A percentile compares a stretch with the other conserved stretches of the same genome.
Evolutionary conservation across 2,797 vertebrate species (phyloP).

Genomic region (Harpagifer antarcticus): DNA sequence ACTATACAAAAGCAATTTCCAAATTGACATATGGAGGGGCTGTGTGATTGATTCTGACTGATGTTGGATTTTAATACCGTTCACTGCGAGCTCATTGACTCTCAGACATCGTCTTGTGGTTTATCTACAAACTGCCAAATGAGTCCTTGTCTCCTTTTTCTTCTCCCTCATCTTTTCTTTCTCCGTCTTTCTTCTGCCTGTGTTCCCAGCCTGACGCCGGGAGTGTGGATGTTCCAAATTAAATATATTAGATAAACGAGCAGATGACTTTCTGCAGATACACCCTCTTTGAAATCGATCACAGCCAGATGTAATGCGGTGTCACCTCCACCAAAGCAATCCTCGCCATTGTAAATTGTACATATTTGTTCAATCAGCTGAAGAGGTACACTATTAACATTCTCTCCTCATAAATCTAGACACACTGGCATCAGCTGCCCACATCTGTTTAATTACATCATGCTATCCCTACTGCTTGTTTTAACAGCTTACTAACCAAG

Average conservation of each 20-base stretch:
- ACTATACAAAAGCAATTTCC: constrained; percentile 85
- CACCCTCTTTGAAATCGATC: constrained; percentile 47
- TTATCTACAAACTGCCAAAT: constrained; percentile 81
- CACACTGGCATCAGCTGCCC: constrained; percentile 41
- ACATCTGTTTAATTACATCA: constrained; percentile 49
- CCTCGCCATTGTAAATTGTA: constrained; percentile 2
- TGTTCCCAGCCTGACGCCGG: constrained; percentile 3
- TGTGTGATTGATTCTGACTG: constrained; percentile 85
- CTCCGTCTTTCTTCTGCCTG: constrained; percentile 6
- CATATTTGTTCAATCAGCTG: constrained; percentile 14
- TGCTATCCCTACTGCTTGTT: constrained; percentile 21
- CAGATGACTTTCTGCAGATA: constrained; percentile 30
- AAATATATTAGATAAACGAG: constrained; percentile 55
- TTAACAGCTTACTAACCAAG: constrained; percentile 6
- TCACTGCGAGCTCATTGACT: constrained; percentile 83
- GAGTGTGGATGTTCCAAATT: constrained; percentile 37
- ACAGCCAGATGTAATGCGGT: constrained; percentile 7
- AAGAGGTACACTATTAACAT: constrained; percentile 33
- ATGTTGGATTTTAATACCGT: constrained; percentile 83
- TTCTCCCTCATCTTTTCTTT: constrained; percentile 53
- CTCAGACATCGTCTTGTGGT: constrained; percentile 75
- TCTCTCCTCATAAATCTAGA: constrained; percentile 1
- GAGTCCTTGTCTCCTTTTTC: constrained; percentile 67
- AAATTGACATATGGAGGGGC: constrained; percentile 82
- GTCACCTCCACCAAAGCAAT: constrained; percentile 24